A percentile compares a stretch with the other conserved stretches of the same genome.
phyloP scores from a whole-genome alignment of 2,113 vertebrate genomes.

The Cyprinodon brontotheroides region DNA sequence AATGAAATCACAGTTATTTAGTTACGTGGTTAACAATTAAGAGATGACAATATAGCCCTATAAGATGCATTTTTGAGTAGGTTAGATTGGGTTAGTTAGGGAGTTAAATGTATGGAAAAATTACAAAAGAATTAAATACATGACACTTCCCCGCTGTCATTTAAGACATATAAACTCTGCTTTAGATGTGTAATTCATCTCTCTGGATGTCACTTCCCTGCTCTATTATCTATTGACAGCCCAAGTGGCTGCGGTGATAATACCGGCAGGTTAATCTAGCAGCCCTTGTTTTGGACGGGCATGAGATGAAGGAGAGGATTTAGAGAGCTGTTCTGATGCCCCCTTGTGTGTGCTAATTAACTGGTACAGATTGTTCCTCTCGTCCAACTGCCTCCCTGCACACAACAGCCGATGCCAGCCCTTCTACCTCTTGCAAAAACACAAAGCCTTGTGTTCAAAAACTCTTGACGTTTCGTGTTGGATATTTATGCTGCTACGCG shows the following conservation, averaged over 20 bases:
- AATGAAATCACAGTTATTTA: neutral
- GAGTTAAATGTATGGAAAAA: too few species aligned
- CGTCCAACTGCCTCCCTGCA: slow-evolving; percentile 27
- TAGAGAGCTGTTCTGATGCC: slow-evolving; percentile 60
- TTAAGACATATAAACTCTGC: slow-evolving; percentile 29
- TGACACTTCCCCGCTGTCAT: neutral
- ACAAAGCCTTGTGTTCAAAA: slow-evolving; percentile 56
- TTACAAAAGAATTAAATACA: neutral
- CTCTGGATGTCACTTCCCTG: slow-evolving; percentile 13
- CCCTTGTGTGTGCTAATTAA: slow-evolving; percentile 76
- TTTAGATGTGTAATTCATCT: slow-evolving; percentile 24
- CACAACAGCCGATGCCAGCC: slow-evolving; percentile 16
- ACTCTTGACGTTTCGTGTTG: slow-evolving; percentile 72
- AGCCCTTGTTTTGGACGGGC: slow-evolving; percentile 64
- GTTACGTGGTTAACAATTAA: neutral
- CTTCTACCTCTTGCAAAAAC: slow-evolving; percentile 38
- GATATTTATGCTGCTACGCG: slow-evolving; percentile 45
- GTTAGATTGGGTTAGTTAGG: neutral
- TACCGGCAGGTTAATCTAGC: slow-evolving; percentile 65
- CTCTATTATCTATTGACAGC: slow-evolving; percentile 30
- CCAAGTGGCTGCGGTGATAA: slow-evolving; percentile 43
- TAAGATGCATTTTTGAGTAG: neutral
- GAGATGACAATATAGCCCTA: neutral
- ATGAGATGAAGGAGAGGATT: slow-evolving; percentile 72
- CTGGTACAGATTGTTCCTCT: slow-evolving; percentile 59